Conservation (phyloP, 2,113 vertebrate species). For the Mionectes macconnelli region DNA sequence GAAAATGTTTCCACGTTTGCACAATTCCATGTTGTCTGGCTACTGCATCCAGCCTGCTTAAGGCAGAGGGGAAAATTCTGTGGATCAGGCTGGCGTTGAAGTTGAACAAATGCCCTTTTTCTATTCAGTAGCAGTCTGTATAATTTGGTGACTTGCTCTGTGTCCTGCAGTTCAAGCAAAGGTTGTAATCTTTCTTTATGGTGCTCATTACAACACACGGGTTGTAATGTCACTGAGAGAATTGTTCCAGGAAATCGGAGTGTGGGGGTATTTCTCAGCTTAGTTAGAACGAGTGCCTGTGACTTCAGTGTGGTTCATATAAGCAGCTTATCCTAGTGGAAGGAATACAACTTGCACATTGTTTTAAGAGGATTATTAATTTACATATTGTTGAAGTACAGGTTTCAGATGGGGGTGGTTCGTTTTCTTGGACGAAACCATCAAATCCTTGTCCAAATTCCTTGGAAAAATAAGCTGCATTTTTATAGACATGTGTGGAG, state of each 20-base stretch:
- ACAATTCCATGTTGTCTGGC: background rate
- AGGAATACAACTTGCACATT: background rate
- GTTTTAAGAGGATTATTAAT: constrained; percentile 38
- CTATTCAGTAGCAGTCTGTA: background rate
- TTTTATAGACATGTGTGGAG: background rate
- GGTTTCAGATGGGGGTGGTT: background rate
- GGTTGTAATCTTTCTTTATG: background rate
- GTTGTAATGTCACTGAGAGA: background rate
- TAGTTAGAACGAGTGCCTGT: background rate
- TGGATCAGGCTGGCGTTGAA: background rate
- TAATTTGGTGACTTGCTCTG: constrained; percentile 5
- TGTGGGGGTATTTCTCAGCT: background rate
- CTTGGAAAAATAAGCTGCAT: background rate
- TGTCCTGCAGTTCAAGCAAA: background rate
- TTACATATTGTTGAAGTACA: background rate
- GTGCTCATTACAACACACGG: background rate
- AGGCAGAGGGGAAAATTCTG: background rate
- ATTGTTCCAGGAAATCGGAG: constrained; percentile 5
- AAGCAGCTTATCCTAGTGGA: constrained; percentile 33
- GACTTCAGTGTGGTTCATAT: background rate
- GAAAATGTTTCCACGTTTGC: background rate
- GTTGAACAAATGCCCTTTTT: background rate
- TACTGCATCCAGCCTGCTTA: background rate
- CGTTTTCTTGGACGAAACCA: background rate
- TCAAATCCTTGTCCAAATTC: background rate